Base-by-base conservation (phyloP, 2,797 vertebrate genomes). In the Lophius americanus region DNA sequence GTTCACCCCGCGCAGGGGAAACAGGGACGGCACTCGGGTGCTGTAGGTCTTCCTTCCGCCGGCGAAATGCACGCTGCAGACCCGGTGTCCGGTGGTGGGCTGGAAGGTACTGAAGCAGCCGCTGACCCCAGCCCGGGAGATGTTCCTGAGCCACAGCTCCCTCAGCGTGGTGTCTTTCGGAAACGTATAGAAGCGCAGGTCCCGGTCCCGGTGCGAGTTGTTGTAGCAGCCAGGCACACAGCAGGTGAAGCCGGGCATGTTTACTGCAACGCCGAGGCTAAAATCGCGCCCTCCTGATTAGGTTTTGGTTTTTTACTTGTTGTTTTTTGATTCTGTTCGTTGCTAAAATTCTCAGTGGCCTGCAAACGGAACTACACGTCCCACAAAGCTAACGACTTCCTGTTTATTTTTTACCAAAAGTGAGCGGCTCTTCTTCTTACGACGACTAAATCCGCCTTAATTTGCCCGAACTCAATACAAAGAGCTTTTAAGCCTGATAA, bases 151-250 rank as follows among this genome's bases (percentile, higher is more conserved):
- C 97, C 97, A 99, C 70, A 95, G 93, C 85, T 96, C 96, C 70
- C 97, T 88, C 78, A 98, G 94, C 89, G 95, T 91, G 59, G 91
- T 88, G 89, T 98, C 96, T 92, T 99, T 99, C 12, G 97, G 97
- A 86, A 99, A 99, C 52, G 96, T 98, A 92, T 98, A 98, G 91
- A 98, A 98, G 78, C 97, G 95, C 73, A 95, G 92, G 70, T 96
- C 96, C 87, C 96, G 95, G 91, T 98, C 97, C 78, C 97, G 94
- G 76, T 98, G 96, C 54, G 96, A 98, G 90, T 98, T 98, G 90
- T 96, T 98, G 92, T 98, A 98, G 93, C 97, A 98, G 79, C 97
- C 97, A n/a, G 97, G 97, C 62, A 98, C 97, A 87, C 97, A 98
- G 91, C 97, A 98, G 65, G 96, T 98, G 93, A 98, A 98, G 81